Conservation (phyloP, 35 echinoderm and acorn worm species). For the Chiridota heheva region DNA sequence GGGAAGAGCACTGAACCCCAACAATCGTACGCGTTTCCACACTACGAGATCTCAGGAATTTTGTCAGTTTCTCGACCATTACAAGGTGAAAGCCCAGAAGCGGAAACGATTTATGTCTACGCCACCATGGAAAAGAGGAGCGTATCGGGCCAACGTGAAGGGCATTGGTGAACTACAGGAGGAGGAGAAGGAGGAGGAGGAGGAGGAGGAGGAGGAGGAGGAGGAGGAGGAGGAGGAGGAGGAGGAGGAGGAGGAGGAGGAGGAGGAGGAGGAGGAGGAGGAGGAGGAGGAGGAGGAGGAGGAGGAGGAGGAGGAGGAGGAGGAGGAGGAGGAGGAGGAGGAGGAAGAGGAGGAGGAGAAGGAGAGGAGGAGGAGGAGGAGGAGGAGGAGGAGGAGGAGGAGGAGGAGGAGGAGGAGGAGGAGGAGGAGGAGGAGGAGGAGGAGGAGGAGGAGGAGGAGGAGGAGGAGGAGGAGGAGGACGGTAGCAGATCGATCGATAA, state of each 20-base stretch:
- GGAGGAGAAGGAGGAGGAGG: not conserved
- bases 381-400: not conserved
- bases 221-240: slow-evolving; percentile 6
- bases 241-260: not conserved
- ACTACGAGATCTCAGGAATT: too few species aligned
- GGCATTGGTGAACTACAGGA: not conserved
- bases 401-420: not conserved
- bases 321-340: not conserved
- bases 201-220: slow-evolving; percentile 6
- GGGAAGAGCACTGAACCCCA: too few species aligned
- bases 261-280: not conserved
- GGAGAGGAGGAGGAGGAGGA: not conserved
- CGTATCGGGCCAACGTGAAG: too few species aligned
- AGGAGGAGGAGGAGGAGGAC: slow-evolving; percentile 6
- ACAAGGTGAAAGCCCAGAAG: too few species aligned
- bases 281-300: not conserved
- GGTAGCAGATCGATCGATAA: too few species aligned
- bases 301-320: not conserved
- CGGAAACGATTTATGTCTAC: too few species aligned
- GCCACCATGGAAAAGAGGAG: too few species aligned
- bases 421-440: slow-evolving; percentile 3
- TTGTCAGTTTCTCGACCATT: too few species aligned
- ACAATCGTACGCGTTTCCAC: too few species aligned
- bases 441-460: slow-evolving; percentile 5
- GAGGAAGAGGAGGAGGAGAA: not conserved